These are phyloP conservation scores for Botia almorhae DNA, from an alignment of 2,797 vertebrate genomes.

Conservation along the genomic window DNA sequence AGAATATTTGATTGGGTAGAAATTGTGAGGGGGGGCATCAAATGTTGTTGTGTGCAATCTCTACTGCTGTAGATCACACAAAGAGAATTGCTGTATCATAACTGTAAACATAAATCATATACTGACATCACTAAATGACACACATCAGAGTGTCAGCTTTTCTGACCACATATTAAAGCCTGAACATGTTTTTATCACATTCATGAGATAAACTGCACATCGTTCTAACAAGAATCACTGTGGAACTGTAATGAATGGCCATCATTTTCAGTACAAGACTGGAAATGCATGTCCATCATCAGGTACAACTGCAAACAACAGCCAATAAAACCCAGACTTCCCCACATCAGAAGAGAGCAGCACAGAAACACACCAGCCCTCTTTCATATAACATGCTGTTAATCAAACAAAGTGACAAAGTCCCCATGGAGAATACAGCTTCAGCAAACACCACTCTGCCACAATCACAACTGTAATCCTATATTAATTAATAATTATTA, in stretches of 20 bases:
- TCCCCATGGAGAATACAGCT: background rate
- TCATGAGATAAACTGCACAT: background rate
- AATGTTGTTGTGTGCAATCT: too few species aligned
- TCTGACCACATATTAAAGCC: background rate
- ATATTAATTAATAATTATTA: background rate
- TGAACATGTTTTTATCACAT: slow-evolving; percentile 1
- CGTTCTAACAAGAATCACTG: background rate
- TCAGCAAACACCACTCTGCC: background rate
- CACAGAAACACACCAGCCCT: background rate
- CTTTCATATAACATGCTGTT: background rate
- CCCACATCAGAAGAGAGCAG: slow-evolving; percentile 14
- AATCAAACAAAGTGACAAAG: background rate
- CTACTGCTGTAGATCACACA: too few species aligned
- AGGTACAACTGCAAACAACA: slow-evolving; percentile 31
- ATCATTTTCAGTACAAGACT: background rate
- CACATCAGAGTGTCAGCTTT: background rate
- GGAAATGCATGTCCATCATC: slow-evolving; percentile 29
- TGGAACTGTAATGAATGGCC: background rate
- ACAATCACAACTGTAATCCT: background rate
- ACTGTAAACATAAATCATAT: too few species aligned
- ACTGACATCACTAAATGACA: too few species aligned
- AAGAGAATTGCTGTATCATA: too few species aligned
- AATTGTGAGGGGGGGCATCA: too few species aligned
- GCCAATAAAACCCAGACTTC: slow-evolving; percentile 20
- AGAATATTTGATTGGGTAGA: too few species aligned